A percentile compares a stretch with the other conserved stretches of the same genome.
Conservation (phyloP, 35 echinoderm and acorn worm genomes). For the Holothuria glaberrima region DNA sequence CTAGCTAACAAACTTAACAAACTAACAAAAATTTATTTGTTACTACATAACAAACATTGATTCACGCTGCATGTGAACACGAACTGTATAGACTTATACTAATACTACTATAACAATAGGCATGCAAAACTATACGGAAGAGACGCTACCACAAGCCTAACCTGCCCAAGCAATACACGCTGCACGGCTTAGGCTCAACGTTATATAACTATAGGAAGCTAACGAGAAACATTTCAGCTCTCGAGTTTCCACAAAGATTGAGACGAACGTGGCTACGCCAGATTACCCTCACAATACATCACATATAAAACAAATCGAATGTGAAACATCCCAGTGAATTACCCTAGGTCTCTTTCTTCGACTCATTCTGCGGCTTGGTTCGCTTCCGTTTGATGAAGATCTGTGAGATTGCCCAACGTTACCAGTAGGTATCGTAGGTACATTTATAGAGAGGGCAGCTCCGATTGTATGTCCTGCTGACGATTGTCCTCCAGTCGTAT, state of each 20-base stretch:
- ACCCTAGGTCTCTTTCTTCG: constrained; percentile 74
- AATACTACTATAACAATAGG: too few species aligned
- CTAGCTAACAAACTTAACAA: too few species aligned
- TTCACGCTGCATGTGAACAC: too few species aligned
- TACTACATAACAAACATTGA: too few species aligned
- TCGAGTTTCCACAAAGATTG: neutral
- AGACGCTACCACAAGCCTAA: neutral
- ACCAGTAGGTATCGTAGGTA: constrained; percentile 23
- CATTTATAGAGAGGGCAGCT: constrained; percentile 47
- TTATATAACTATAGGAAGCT: too few species aligned
- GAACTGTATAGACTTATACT: too few species aligned
- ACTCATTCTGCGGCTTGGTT: constrained; percentile 66
- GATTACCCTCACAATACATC: neutral
- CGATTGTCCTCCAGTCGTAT: constrained; percentile 17
- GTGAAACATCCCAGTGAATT: neutral
- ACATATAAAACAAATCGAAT: neutral
- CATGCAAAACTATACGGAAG: too few species aligned
- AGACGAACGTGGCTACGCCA: neutral
- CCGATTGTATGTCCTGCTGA: constrained; percentile 33
- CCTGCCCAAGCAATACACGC: too few species aligned
- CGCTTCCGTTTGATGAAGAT: constrained; percentile 54
- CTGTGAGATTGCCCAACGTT: neutral
- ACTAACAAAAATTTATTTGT: too few species aligned
- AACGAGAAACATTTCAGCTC: too few species aligned
- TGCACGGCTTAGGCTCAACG: too few species aligned